Evolutionary conservation across 2,797 vertebrate species (phyloP), one percentile per base, ranked within the genome.

Genomic region (Parauchenoglanis ngamensis): DNA sequence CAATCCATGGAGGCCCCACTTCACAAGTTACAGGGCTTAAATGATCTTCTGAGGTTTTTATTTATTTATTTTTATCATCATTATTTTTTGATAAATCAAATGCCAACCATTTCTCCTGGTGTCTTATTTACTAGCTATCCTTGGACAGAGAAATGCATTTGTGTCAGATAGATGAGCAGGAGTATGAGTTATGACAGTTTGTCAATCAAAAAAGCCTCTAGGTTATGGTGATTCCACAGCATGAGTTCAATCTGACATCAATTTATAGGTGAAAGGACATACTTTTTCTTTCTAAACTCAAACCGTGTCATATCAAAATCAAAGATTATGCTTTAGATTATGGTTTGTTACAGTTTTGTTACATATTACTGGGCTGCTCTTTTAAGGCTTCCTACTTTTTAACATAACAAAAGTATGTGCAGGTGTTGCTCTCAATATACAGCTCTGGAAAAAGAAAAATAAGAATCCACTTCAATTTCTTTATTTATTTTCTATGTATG

Each of bases 121-220:
- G 23, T n/a, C 72, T n/a, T 75, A 75, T 75, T 75, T 75, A 52
- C 46, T n/a, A 49, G 23, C 12, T 52, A 40, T 6, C 8, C 23
- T 75, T 49, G 72, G 28, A 25, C 4, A 73, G 15, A 49, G 11
- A 5, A 75, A 25, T 75, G 25, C 72, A 49, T 52, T 46, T n/a
- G 12, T 75, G 44, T 75, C 44, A 73, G 72, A 35, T 25, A 25
- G 72, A n/a, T n/a, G 72, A 52, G 46, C 46, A 49, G 44, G 17
- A 75, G 44, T n/a, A 75, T 75, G 11, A 15, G 11, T 75, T 13
- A 6, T 75, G 46, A 75, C 46, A 76, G 46, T 10, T 52, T 76
- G 73, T 76, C 73, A 76, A 76, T 76, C 73, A 52, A 76, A 76
- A n/a, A 49, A 49, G 46, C 12, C 73, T 76, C 73, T 15, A 76